Percentiles rank a stretch among this genome's conserved stretches.
Conservation (phyloP, 2,113 vertebrate species). For the Meles meles region DNA sequence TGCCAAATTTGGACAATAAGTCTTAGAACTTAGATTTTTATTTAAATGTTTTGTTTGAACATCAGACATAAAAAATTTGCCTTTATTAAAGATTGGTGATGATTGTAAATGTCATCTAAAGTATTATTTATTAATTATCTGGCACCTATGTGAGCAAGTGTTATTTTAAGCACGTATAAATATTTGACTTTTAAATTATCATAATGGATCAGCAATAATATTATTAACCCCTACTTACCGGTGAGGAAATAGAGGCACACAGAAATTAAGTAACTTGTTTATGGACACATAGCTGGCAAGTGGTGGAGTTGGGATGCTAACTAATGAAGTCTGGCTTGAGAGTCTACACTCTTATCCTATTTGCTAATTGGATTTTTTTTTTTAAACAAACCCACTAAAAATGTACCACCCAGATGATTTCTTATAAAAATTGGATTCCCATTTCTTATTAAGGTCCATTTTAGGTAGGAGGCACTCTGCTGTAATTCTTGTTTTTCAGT, state of each 20-base stretch:
- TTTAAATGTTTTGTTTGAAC: not conserved
- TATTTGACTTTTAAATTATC: not conserved
- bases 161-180: not conserved
- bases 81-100: not conserved
- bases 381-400: not conserved
- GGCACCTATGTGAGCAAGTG: not conserved
- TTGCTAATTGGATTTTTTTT: not conserved
- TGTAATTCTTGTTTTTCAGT: not conserved
- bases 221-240: not conserved
- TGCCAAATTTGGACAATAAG: not conserved
- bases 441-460: not conserved
- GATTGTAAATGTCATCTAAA: not conserved
- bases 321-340: not conserved
- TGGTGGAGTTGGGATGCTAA: not conserved
- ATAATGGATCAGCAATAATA: not conserved
- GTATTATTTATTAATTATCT: not conserved
- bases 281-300: not conserved
- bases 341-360: not conserved
- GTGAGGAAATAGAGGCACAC: not conserved
- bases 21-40: not conserved
- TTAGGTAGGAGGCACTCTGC: not conserved
- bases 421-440: not conserved
- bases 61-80: not conserved
- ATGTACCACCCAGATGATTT: not conserved
- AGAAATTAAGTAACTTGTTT: not conserved